These are phyloP conservation scores for Heterocephalus glaber DNA, from an alignment of 2,113 vertebrate species.

Conservation along the genomic window DNA sequence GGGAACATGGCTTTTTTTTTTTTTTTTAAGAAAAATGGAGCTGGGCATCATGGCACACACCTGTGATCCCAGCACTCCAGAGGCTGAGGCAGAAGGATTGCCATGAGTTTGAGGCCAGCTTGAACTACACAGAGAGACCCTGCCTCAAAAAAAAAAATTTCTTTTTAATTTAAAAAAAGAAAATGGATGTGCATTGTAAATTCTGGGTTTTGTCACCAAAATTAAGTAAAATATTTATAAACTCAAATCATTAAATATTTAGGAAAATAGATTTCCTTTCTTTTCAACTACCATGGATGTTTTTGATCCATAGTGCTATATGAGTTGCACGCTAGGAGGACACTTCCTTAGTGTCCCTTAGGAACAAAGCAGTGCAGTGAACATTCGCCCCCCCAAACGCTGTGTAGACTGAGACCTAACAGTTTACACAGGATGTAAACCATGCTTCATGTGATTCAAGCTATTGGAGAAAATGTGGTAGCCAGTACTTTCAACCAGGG, in stretches of 20 bases:
- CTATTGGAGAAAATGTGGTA: neutral
- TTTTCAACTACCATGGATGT: neutral
- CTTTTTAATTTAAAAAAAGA: too few species aligned
- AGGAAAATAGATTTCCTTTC: neutral
- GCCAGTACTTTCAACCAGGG: neutral
- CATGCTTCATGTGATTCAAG: neutral
- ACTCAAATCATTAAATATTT: neutral
- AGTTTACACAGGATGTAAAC: neutral
- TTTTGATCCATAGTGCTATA: neutral
- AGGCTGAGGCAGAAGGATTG: too few species aligned
- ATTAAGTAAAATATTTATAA: conserved; percentile 3
- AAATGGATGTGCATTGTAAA: neutral
- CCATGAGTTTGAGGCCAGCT: too few species aligned
- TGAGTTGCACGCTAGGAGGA: neutral
- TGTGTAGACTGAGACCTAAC: neutral
- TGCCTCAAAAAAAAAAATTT: too few species aligned
- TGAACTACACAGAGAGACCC: too few species aligned
- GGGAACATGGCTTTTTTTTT: neutral
- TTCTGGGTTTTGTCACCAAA: neutral
- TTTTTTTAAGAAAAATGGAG: too few species aligned
- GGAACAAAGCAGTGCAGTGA: neutral
- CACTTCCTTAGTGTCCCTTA: neutral
- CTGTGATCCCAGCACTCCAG: too few species aligned
- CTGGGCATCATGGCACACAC: too few species aligned
- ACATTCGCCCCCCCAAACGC: neutral